These are phyloP conservation scores for Sebastes nivosus DNA, from an alignment of 2,797 vertebrate genomes.

Conservation along the genomic window DNA sequence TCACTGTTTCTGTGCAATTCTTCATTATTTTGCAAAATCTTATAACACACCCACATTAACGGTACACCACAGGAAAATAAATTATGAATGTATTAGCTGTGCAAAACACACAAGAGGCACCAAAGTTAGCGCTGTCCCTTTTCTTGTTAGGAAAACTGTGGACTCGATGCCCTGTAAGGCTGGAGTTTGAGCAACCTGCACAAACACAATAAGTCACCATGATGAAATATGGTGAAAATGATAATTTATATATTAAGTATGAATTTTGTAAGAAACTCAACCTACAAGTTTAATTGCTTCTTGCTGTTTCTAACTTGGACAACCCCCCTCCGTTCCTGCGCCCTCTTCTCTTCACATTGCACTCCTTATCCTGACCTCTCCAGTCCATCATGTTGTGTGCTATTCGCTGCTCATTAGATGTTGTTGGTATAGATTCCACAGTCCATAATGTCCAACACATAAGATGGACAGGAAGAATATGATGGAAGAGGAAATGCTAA, in stretches of 20 bases:
- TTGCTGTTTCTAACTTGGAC: background rate
- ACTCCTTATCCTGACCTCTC: background rate
- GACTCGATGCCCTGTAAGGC: background rate
- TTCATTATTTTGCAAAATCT: background rate
- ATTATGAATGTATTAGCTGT: background rate
- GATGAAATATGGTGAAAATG: background rate
- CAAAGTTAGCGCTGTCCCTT: background rate
- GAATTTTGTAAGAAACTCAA: background rate
- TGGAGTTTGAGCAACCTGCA: background rate
- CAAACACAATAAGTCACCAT: background rate
- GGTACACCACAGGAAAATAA: background rate
- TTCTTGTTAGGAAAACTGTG: background rate
- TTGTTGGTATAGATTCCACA: background rate
- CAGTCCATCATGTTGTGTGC: background rate
- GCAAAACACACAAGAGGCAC: background rate
- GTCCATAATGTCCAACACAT: background rate
- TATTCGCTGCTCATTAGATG: slow-evolving; percentile 18
- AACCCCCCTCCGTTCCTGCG: background rate
- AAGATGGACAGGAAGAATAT: background rate
- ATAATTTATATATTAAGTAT: background rate
- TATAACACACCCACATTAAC: background rate
- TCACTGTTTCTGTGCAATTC: background rate
- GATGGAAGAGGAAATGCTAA: background rate
- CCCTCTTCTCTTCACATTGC: background rate
- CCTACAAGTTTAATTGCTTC: slow-evolving; percentile 12